A percentile compares a stretch with the other conserved stretches of the same genome.
Conservation (phyloP, 23 tunicate species). For the Styela clava region DNA sequence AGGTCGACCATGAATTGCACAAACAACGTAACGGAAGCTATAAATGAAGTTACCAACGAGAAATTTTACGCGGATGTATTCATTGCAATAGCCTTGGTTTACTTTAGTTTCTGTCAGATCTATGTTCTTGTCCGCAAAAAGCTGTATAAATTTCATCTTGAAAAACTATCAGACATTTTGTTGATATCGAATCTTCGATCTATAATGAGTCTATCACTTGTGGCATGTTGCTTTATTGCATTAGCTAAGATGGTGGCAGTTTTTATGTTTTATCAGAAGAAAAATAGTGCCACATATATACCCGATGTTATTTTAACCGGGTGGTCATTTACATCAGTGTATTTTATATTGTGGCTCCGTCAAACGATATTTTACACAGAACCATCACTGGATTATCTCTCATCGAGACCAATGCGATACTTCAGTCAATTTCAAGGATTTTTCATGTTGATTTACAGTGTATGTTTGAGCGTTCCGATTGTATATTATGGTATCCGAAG, state of each 20-base stretch:
- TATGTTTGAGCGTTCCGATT: not conserved
- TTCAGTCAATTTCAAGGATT: not conserved
- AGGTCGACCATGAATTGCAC: not conserved
- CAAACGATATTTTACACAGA: not conserved
- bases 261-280: not conserved
- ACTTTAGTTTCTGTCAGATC: not conserved
- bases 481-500: not conserved
- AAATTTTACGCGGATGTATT: not conserved
- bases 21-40: not conserved
- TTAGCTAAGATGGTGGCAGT: not conserved
- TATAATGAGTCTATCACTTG: not conserved
- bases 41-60: not conserved
- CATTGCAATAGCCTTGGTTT: not conserved
- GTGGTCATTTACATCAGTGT: not conserved
- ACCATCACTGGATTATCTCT: not conserved
- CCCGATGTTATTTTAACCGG: not conserved
- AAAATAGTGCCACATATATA: not conserved
- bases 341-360: not conserved
- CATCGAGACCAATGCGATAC: not conserved
- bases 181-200: not conserved
- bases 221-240: not conserved
- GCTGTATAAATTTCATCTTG: not conserved
- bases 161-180: not conserved
- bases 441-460: not conserved
- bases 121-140: not conserved